Percentiles rank a stretch among this genome's conserved stretches.
phyloP scores from a whole-genome alignment of 30 jellyfish, hydroid and myxozoan genomes.

The Euphysa ruthae region DNA sequence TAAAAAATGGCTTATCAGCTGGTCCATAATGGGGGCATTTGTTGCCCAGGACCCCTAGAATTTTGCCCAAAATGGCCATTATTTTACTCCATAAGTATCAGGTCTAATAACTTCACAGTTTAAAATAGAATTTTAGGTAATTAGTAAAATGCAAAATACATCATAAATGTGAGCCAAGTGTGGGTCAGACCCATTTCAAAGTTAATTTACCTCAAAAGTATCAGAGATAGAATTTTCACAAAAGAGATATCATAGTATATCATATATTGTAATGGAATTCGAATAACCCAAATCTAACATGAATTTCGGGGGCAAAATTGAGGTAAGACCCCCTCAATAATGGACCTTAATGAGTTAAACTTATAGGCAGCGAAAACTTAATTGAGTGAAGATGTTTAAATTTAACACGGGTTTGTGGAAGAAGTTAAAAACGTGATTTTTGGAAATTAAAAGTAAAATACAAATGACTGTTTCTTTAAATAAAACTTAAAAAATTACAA shows the following conservation, averaged over 20 bases:
- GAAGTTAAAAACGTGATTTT: too few relatives aligned
- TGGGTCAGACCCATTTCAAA: not conserved
- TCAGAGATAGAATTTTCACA: not conserved
- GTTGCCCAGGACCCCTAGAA: not conserved
- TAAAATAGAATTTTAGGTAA: not conserved
- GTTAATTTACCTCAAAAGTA: not conserved
- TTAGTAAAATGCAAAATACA: not conserved
- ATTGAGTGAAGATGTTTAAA: not conserved
- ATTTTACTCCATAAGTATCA: too few relatives aligned
- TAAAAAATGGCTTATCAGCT: not conserved
- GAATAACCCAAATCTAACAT: not conserved
- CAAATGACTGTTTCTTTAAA: too few relatives aligned
- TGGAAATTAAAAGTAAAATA: too few relatives aligned
- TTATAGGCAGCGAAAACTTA: not conserved
- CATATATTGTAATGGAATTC: not conserved
- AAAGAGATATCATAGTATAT: too few relatives aligned
- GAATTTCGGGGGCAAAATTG: not conserved
- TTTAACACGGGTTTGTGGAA: too few relatives aligned
- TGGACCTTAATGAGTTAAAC: too few relatives aligned
- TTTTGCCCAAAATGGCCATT: not conserved
- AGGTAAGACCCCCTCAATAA: not conserved
- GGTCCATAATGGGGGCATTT: not conserved
- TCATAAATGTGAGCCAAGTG: not conserved
- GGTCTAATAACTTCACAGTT: not conserved
- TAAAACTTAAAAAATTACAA: too few relatives aligned